Percentiles rank a stretch among this genome's conserved stretches.
These are phyloP conservation scores for Hylomyscus alleni DNA, from an alignment of 2,797 vertebrate species.

Conservation along the genomic window DNA sequence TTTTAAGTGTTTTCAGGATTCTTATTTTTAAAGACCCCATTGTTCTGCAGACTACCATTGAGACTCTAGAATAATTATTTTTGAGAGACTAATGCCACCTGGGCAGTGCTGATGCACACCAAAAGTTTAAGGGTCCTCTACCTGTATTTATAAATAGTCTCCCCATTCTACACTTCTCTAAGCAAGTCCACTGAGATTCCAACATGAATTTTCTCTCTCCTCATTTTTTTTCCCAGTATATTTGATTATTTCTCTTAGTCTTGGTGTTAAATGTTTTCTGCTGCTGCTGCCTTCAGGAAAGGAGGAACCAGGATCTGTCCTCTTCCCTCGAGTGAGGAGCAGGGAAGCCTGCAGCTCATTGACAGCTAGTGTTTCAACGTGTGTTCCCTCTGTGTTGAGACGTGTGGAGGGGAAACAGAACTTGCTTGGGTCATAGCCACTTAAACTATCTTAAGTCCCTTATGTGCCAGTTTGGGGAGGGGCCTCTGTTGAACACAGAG, in stretches of 20 bases:
- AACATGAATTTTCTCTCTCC: neutral
- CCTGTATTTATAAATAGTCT: conserved; percentile 19
- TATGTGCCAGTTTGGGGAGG: neutral
- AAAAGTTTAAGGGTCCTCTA: neutral
- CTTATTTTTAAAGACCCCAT: neutral
- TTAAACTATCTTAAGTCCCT: conserved; percentile 13
- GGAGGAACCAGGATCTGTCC: neutral
- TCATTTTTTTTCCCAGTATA: conserved; percentile 20
- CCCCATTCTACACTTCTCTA: conserved; percentile 15
- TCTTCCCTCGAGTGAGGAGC: neutral
- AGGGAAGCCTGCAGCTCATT: neutral
- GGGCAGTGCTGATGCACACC: neutral
- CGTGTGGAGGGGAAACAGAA: neutral
- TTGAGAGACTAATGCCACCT: conserved; percentile 17
- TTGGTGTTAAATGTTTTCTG: neutral
- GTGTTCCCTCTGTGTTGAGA: neutral
- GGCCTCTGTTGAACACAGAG: neutral
- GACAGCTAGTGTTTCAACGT: neutral
- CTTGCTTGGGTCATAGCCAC: neutral
- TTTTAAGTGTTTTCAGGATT: conserved; percentile 42
- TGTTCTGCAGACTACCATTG: conserved; percentile 38
- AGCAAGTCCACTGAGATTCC: conserved; percentile 3
- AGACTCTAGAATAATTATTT: conserved; percentile 26
- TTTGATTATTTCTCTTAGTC: conserved; percentile 28
- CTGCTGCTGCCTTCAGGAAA: neutral